Percentiles rank a stretch among this genome's conserved stretches.
Evolutionary conservation across 2,797 vertebrate species (phyloP).

Genomic region (Macropus fuliginosus): DNA sequence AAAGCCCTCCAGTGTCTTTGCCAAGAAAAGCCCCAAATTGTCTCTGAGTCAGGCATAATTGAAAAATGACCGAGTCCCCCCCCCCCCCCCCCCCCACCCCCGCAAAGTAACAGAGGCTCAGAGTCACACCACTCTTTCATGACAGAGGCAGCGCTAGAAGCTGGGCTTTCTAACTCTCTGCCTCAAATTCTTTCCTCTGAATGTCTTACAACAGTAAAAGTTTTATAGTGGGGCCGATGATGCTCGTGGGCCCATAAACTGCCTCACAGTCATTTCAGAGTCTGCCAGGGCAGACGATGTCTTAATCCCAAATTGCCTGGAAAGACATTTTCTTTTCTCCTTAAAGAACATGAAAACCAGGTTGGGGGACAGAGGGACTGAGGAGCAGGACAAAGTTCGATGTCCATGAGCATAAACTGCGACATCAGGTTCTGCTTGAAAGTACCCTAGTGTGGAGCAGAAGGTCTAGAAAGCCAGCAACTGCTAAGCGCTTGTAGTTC

Average conservation of each 20-base stretch:
- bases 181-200: not conserved
- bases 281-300: not conserved
- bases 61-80: not conserved
- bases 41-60: not conserved
- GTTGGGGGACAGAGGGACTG: not conserved
- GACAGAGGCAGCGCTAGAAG: not conserved
- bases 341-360: not conserved
- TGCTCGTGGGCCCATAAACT: not conserved
- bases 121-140: not conserved
- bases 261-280: not conserved
- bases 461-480: not conserved
- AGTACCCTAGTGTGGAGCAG: not conserved
- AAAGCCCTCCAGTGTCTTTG: not conserved
- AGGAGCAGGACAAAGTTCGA: not conserved
- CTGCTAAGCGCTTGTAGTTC: not conserved
- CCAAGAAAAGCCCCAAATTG: not conserved
- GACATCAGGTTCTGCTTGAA: not conserved
- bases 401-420: not conserved
- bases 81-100: not conserved
- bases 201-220: not conserved
- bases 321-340: not conserved
- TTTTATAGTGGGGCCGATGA: not conserved
- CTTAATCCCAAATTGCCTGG: not conserved
- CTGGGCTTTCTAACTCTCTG: not conserved
- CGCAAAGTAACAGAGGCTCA: not conserved